Base-by-base conservation (phyloP, 2,888 invertebrate genomes). In the Leistus spinibarbis region DNA sequence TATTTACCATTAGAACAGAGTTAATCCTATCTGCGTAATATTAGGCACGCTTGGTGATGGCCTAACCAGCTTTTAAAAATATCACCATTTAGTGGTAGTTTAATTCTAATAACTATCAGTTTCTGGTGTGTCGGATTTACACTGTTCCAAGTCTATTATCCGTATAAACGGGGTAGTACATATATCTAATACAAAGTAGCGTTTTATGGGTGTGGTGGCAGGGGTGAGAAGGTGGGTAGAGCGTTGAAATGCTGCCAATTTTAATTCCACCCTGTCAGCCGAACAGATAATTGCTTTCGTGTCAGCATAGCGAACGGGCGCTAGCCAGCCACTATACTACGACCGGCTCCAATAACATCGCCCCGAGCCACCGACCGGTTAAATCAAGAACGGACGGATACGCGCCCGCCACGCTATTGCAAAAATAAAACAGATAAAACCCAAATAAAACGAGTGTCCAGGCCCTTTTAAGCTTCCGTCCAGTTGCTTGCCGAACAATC, bases 231-330 rank as follows among this genome's bases (percentile, higher is more conserved):
- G n/a, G n/a, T n/a, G n/a, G n/a, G n/a, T n/a, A n/a, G n/a, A n/a
- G 40, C 40, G 40, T 57, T 75, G 75, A 75, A 75, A 75, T 75
- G 68, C 75, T 75, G 75, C 75, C 75, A 75, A 75, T 75, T 75
- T 75, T 75, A 75, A 75, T 75, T 75, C 75, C 69, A 75, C 68
- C 69, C 68, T 75, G 75, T 75, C 75, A 75, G 75, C 75, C 69
- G 75, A 75, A 75, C 69, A 75, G 75, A 75, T 75, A 75, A 75
- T 75, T 75, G 75, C 75, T 68, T 75, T 75, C 69, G 75, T 69
- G 75, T 75, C 75, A 75, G 75, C 68, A 75, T 69, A 75, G 69
- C 63, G 70, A 62, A 62, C 62, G 62, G n/a, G n/a, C 54, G 57
- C 20, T 57, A 20, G 57, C 57, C 40, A 40, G 40, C 40, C 40